These are phyloP conservation scores for Tiliacea citrago DNA, from an alignment of 2,888 invertebrate species.

Conservation along the genomic window DNA sequence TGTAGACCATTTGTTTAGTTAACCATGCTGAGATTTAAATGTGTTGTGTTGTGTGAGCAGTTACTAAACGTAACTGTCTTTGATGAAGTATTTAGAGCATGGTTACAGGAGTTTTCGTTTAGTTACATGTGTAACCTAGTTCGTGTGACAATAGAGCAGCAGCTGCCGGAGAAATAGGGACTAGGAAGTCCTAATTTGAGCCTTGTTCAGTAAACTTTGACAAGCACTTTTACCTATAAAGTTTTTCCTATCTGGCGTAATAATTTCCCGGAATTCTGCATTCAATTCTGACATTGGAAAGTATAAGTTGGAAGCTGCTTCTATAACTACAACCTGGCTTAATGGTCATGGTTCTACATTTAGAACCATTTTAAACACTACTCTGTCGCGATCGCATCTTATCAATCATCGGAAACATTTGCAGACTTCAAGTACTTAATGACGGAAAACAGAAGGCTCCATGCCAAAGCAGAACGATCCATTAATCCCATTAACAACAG, in stretches of 20 bases:
- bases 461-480: background rate
- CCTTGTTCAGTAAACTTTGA: constrained; percentile 5
- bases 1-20: constrained; percentile 55
- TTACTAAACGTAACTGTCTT: constrained; percentile 49
- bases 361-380: background rate
- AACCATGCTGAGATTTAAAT: constrained; percentile 54
- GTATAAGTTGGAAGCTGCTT: background rate
- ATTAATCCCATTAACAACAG: background rate
- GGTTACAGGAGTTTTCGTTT: constrained; percentile 40
- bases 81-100: constrained; percentile 48
- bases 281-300: background rate
- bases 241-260: background rate
- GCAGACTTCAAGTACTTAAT: background rate
- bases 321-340: no score
- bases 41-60: constrained; percentile 52
- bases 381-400: background rate
- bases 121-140: constrained; percentile 41
- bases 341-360: background rate
- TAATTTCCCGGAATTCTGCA: background rate
- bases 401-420: background rate
- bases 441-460: background rate
- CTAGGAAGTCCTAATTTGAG: constrained; percentile 46
- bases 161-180: constrained; percentile 15
- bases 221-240: background rate
- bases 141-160: constrained; percentile 34